A percentile compares a stretch with the other conserved stretches of the same genome.
phyloP scores from a whole-genome alignment of 2,113 vertebrate species.

The Patagioenas fasciata region DNA sequence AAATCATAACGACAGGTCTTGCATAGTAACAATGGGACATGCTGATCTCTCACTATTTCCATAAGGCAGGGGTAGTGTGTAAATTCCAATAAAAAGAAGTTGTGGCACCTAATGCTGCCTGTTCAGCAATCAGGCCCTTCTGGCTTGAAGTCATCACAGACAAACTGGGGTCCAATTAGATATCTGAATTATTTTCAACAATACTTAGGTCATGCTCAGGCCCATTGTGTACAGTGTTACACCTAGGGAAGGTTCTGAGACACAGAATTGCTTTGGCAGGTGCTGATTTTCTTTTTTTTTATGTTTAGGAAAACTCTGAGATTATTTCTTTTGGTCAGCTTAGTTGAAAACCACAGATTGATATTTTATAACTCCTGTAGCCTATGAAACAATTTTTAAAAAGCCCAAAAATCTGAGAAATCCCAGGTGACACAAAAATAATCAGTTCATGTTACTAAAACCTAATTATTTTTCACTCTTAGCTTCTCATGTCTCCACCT shows the following conservation, averaged over 20 bases:
- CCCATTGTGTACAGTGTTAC: not conserved
- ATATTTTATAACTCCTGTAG: not conserved
- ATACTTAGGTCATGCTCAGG: not conserved
- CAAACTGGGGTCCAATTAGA: not conserved
- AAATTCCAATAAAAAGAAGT: not conserved
- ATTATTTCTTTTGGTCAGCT: not conserved
- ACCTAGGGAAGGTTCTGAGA: not conserved
- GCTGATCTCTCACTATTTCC: not conserved
- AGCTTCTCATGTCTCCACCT: not conserved
- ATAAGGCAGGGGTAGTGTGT: not conserved
- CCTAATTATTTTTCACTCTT: not conserved
- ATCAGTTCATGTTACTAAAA: not conserved
- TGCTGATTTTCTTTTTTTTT: not conserved
- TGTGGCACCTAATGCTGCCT: not conserved
- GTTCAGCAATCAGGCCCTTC: not conserved
- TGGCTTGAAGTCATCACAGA: not conserved
- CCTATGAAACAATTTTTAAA: not conserved
- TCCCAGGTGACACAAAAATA: not conserved
- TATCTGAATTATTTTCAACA: not conserved
- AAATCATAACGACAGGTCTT: not conserved
- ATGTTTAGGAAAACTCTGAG: not conserved
- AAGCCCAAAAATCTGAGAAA: not conserved
- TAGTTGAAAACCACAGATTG: not conserved
- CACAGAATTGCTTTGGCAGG: not conserved
- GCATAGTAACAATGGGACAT: not conserved